These are phyloP conservation scores for Camponotus vicinus DNA, from an alignment of 1,140 invertebrate species.

Conservation along the genomic window DNA sequence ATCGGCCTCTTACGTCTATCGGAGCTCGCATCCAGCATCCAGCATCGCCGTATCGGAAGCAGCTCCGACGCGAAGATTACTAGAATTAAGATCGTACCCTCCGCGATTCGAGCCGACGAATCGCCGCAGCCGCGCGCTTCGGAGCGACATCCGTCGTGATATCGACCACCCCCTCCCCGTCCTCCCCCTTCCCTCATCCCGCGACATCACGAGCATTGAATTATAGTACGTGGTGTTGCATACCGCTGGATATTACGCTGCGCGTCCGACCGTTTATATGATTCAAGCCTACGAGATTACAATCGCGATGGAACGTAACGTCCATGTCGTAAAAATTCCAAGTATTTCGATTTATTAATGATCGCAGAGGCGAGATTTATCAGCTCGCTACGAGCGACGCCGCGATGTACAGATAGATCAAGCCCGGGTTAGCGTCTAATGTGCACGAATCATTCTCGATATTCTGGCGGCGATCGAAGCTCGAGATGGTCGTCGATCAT, in stretches of 20 bases:
- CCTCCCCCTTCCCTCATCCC: not conserved
- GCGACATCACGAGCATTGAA: not conserved
- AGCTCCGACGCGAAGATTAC: conserved; percentile 84
- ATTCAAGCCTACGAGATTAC: not conserved
- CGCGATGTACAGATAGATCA: conserved; percentile 14
- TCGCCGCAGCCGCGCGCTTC: conserved; percentile 31
- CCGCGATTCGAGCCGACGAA: conserved; percentile 68
- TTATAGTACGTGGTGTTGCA: not conserved
- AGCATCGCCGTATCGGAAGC: conserved; percentile 81
- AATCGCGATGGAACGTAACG: not conserved
- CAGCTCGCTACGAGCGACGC: conserved; percentile 6
- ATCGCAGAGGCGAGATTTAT: conserved; percentile 32
- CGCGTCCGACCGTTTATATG: not conserved
- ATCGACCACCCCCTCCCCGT: not conserved
- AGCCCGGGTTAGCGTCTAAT: conserved; percentile 4
- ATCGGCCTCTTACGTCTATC: conserved; percentile 38
- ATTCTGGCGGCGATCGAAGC: conserved; percentile 9
- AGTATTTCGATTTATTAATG: conserved; percentile 35
- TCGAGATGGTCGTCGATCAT: conserved; percentile 31
- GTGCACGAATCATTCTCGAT: conserved; percentile 43
- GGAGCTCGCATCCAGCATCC: conserved; percentile 42
- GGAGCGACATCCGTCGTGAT: conserved; percentile 28
- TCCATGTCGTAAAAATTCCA: not conserved
- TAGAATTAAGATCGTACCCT: conserved; percentile 82
- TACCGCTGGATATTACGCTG: not conserved